A percentile compares a stretch with the other conserved stretches of the same genome.
Conservation (phyloP, 2,113 vertebrate genomes). For the Falco punctatus region DNA sequence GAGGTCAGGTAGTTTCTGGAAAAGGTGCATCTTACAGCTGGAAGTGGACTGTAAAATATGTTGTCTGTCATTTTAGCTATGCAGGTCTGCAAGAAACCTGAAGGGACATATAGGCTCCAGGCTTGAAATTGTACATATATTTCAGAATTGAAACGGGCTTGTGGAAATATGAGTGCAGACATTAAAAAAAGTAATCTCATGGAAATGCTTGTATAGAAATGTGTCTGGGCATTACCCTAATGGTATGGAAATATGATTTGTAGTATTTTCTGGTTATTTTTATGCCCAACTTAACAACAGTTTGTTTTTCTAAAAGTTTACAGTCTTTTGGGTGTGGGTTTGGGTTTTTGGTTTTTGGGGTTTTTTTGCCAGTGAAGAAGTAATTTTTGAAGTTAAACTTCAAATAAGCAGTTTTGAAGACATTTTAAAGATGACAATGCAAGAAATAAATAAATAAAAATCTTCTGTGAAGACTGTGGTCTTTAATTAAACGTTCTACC, state of each 20-base stretch:
- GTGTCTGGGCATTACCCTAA: not conserved
- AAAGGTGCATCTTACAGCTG: not conserved
- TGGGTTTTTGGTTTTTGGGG: too few species aligned
- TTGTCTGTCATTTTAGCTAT: not conserved
- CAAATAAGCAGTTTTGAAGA: not conserved
- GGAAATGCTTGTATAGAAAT: not conserved
- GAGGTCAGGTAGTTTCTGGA: not conserved
- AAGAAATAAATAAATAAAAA: not conserved
- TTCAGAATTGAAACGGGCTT: not conserved
- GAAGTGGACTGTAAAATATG: not conserved
- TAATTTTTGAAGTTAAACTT: not conserved
- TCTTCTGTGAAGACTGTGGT: not conserved
- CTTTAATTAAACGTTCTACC: not conserved
- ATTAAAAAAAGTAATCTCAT: not conserved
- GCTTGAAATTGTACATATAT: not conserved
- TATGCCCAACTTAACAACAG: not conserved
- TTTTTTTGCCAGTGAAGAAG: not conserved
- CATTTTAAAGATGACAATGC: not conserved
- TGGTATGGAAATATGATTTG: not conserved
- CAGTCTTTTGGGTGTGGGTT: rapidly evolving
- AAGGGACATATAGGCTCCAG: not conserved
- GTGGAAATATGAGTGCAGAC: not conserved
- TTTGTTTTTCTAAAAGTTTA: not conserved
- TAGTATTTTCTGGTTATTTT: not conserved
- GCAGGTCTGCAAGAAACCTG: not conserved